Base-by-base conservation (phyloP, 2,113 vertebrate genomes). In the Rhabdomys dilectus region DNA sequence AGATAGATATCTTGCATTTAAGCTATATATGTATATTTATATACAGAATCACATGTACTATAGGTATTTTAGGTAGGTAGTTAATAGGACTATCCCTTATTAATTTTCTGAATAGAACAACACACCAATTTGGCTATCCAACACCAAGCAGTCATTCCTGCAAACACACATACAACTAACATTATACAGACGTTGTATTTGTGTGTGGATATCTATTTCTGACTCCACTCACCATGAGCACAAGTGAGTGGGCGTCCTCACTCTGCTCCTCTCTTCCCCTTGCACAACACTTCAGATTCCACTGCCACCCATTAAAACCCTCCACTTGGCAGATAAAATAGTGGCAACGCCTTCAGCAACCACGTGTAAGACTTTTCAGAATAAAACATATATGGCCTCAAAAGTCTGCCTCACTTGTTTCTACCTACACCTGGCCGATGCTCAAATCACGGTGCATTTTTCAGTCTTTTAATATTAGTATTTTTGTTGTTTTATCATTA, bases 381-480 rank as follows among this genome's bases (percentile, higher is more conserved):
- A 95, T 86, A 90, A 73, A 97, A 77, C 19, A 34, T 70, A 24
- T 24, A 21, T 82, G 86, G 70, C 77, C 48, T 13, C 88, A 29
- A 73, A 95, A 89, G 36, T 91, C 39, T 68, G 19, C 4, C 84
- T 39, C 76, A 92, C 7, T 34, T 53, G 13, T 89, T 70, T 34
- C 81, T 91, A 82, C 66, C 93, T 77, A 90, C 21, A 78, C 9
- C 36, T 58, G 26, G 73, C 48, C 29, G 80, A 68, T 66, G 48
- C n/a, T 76, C 42, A 91, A 91, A 93, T 93, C 70, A 78, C 6
- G 58, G 60, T 53, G 76, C 53, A 56, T 3, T 72, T n/a, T 86
- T 89, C 5, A n/a, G 19, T 42, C 36, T 56, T 36, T n/a, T 62
- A 24, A 88, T 94, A 62, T 7, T 8, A 34, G 53, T 7, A 45